phyloP scores from a whole-genome alignment of 2,888 invertebrate genomes.

The Merodon equestris region DNA sequence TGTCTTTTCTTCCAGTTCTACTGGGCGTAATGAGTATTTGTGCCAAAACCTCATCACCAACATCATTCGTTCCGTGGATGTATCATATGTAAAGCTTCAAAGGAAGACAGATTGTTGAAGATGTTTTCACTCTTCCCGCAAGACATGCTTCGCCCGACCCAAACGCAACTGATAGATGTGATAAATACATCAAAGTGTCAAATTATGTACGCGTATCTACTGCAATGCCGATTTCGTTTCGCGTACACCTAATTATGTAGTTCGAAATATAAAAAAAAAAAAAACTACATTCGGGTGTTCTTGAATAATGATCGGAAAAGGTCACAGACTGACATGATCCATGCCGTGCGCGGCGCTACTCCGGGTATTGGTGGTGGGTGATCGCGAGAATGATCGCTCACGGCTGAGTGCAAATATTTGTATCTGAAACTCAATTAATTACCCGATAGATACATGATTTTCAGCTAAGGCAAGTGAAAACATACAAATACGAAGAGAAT shows the following conservation, averaged over 20 bases:
- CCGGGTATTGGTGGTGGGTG: conserved; percentile 24
- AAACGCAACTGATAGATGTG: conserved; percentile 65
- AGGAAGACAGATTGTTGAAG: conserved; percentile 42
- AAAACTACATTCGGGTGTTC: conserved; percentile 46
- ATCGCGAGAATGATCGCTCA: not conserved
- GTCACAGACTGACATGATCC: conserved; percentile 54
- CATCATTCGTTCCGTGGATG: conserved; percentile 8
- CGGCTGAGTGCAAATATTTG: conserved; percentile 19
- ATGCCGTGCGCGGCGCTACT: conserved; percentile 1
- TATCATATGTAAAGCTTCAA: conserved; percentile 8
- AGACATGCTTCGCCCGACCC: conserved; percentile 21
- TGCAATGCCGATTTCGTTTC: too few relatives aligned
- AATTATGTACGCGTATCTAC: conserved; percentile 58
- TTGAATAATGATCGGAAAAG: conserved; percentile 48
- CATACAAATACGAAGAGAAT: not conserved
- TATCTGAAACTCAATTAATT: conserved; percentile 50
- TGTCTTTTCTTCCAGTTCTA: conserved; percentile 22
- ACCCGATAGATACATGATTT: conserved; percentile 44
- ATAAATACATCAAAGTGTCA: conserved; percentile 69
- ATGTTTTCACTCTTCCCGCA: conserved; percentile 56
- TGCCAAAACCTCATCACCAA: conserved; percentile 46
- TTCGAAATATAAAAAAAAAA: too few relatives aligned
- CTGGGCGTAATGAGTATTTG: conserved; percentile 12
- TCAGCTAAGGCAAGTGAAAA: conserved; percentile 30
- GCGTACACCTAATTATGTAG: too few relatives aligned